Base-by-base conservation (phyloP, 2,888 invertebrate genomes). In the Plusia festucae region DNA sequence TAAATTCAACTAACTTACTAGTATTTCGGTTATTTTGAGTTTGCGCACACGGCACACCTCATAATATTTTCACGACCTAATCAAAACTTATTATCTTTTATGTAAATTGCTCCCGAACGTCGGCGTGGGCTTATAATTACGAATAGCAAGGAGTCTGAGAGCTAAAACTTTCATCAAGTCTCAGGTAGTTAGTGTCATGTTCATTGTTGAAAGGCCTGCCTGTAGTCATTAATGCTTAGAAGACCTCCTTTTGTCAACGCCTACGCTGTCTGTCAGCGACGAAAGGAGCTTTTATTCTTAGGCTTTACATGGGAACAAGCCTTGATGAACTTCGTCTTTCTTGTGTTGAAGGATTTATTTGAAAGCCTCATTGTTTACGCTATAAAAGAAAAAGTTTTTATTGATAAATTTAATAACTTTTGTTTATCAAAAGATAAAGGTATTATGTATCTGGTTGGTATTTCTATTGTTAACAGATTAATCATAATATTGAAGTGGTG, bases 211-310 rank as follows among this genome's bases (percentile, higher is more conserved):
- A 81, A 85, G 86, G 82, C 84, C 85, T 82, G 74, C 78, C 83
- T 83, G 83, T 81, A 85, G 85, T 86, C 88, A 88, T 91, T 90
- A 91, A 87, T 83, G 87, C 85, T 83, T 85, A 85, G 85, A 82
- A 85, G 84, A 78, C 82, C 82, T 83, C 78, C 86, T 88, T 89
- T 91, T 92, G 91, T 91, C 78, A 79, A 81, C 76, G 81, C 79
- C 79, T 78, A 80, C 82, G 76, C 74, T 83, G 82, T 79, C 73
- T 79, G 82, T 74, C 72, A 75, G 62, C 64, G 64, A 73, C 68
- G 78, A 79, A 88, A 86, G 20, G 79, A 85, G 81, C 79, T 81
- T 85, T 85, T 86, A 84, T 87, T 85, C 81, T 76, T 70, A 70
- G 76, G 67, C 82, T 82, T 79, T 82, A 71, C 76, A 76, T 55